A percentile compares a stretch with the other conserved stretches of the same genome.
Conservation (phyloP, 2,113 vertebrate species). For the Oxyura jamaicensis region DNA sequence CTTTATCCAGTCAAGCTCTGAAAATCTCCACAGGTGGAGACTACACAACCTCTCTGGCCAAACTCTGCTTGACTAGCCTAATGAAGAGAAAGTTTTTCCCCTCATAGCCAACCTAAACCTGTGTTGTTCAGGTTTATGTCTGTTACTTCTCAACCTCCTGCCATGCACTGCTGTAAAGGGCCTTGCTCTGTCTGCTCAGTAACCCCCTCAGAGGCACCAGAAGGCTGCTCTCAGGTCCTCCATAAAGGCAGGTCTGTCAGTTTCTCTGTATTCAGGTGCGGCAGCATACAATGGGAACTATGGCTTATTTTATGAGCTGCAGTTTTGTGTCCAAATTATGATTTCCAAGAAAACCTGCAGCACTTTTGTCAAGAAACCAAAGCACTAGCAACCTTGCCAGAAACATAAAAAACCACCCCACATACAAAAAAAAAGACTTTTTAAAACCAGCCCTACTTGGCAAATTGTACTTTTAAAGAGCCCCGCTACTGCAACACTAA, state of each 20-base stretch:
- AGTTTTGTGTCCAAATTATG: background rate
- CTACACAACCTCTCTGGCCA: background rate
- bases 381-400: background rate
- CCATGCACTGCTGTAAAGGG: background rate
- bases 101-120: background rate
- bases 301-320: background rate
- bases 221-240: background rate
- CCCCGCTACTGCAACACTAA: background rate
- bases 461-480: background rate
- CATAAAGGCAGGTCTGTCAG: background rate
- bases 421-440: background rate
- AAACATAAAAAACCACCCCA: background rate
- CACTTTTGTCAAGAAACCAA: background rate
- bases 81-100: background rate
- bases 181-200: background rate
- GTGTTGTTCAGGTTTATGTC: background rate
- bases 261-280: background rate
- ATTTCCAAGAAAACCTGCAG: background rate
- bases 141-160: background rate
- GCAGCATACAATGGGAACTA: accelerated
- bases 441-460: background rate
- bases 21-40: background rate
- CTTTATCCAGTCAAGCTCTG: background rate
- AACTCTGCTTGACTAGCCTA: background rate
- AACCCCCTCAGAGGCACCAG: background rate